Percentiles rank a stretch among this genome's conserved stretches.
These are phyloP conservation scores for Gallinago media DNA, from an alignment of 2,113 vertebrate genomes.

Conservation along the genomic window DNA sequence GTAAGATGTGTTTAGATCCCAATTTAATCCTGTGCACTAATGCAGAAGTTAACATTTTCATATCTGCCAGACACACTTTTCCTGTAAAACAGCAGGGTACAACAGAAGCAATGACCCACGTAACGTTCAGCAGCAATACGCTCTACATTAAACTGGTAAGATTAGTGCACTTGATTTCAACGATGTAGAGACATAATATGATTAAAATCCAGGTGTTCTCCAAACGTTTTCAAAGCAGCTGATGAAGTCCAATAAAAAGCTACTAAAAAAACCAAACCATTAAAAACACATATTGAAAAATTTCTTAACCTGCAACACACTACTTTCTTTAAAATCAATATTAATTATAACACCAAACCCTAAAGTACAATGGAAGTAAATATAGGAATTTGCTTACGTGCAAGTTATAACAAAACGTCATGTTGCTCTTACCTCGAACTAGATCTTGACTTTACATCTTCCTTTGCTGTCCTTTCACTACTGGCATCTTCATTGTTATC, in stretches of 20 bases:
- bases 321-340: neutral
- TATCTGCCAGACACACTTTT: neutral
- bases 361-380: neutral
- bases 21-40: neutral
- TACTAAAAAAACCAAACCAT: neutral
- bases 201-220: neutral
- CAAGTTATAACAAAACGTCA: neutral
- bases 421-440: slow-evolving; percentile 74
- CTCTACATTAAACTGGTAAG: neutral
- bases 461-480: slow-evolving; percentile 63
- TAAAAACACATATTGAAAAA: neutral
- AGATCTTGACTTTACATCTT: slow-evolving; percentile 66
- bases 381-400: neutral
- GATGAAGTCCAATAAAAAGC: neutral
- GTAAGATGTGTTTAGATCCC: neutral
- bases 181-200: accelerated
- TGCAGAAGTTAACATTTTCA: neutral
- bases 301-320: neutral
- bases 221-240: neutral
- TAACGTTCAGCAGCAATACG: neutral
- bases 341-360: neutral
- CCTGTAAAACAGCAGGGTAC: neutral
- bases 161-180: neutral
- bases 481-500: slow-evolving; percentile 18
- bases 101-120: neutral